Percentiles rank a stretch among this genome's conserved stretches.
Evolutionary conservation across 2,888 invertebrate species (phyloP).

Genomic region (Xylota sylvarum): DNA sequence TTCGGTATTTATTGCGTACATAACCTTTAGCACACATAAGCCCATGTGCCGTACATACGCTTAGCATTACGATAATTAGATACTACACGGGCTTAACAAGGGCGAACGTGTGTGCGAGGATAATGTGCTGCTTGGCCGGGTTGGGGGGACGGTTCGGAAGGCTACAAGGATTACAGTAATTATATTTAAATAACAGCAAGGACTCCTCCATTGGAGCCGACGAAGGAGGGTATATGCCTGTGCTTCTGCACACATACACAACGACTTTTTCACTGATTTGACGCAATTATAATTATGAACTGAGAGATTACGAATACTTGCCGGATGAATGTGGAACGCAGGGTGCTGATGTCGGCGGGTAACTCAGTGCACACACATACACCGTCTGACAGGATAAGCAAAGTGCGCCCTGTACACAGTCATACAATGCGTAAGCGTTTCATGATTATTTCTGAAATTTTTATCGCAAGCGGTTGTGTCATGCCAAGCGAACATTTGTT

Average conservation of each 20-base stretch:
- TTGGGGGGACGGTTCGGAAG: slow-evolving; percentile 1
- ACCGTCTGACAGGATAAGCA: slow-evolving; percentile 42
- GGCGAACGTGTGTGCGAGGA: slow-evolving; percentile 57
- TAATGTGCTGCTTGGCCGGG: slow-evolving; percentile 34
- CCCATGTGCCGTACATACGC: slow-evolving; percentile 71
- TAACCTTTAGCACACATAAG: slow-evolving; percentile 73
- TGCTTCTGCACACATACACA: slow-evolving; percentile 24
- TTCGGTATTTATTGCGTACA: slow-evolving; percentile 70
- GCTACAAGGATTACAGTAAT: slow-evolving; percentile 71
- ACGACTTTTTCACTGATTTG: slow-evolving; percentile 63
- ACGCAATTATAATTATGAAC: slow-evolving; percentile 74
- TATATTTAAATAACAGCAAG: slow-evolving; percentile 72
- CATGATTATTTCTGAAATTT: slow-evolving; percentile 63
- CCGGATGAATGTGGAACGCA: slow-evolving; percentile 20
- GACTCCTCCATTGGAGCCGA: slow-evolving; percentile 42
- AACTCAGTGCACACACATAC: neutral
- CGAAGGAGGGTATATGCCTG: neutral
- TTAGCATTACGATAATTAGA: slow-evolving; percentile 76
- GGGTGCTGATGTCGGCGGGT: neutral
- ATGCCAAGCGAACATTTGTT: slow-evolving; percentile 76
- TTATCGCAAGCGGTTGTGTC: slow-evolving; percentile 72
- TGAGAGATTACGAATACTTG: slow-evolving; percentile 53
- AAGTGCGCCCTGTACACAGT: slow-evolving; percentile 4
- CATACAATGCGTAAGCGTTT: slow-evolving; percentile 56
- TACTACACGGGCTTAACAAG: slow-evolving; percentile 73